Conservation (phyloP, 2,113 vertebrate genomes). For the Cranoglanis bouderius region DNA sequence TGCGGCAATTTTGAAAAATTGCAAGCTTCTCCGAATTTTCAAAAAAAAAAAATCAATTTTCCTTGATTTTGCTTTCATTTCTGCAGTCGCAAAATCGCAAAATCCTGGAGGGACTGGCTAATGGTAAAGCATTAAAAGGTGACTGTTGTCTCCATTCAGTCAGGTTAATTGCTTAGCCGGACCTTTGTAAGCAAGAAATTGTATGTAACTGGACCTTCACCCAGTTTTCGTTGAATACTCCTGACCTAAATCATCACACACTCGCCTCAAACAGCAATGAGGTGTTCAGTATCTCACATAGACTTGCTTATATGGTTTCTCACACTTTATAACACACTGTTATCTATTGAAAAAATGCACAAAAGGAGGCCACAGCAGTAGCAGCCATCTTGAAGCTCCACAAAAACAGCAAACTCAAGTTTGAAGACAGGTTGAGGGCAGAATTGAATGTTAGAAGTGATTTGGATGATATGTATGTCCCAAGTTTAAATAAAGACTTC, state of each 20-base stretch:
- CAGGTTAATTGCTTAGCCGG: neutral
- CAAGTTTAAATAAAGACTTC: neutral
- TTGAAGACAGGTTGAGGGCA: neutral
- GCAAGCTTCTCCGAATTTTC: neutral
- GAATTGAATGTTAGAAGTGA: neutral
- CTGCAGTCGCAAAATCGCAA: too few species aligned
- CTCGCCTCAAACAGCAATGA: too few species aligned
- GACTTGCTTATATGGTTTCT: too few species aligned
- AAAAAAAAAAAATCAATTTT: too few species aligned
- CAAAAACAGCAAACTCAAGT: neutral
- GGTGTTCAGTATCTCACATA: too few species aligned
- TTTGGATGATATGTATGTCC: neutral
- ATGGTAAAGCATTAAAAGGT: neutral
- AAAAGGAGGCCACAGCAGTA: too few species aligned
- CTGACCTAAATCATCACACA: too few species aligned
- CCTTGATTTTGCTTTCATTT: too few species aligned
- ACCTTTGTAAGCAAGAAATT: neutral
- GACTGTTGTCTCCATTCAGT: neutral
- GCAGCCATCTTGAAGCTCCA: neutral
- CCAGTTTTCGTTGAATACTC: neutral
- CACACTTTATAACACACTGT: too few species aligned
- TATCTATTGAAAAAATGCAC: too few species aligned
- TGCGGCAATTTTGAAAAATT: too few species aligned
- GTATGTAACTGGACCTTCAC: neutral
- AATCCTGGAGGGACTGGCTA: too few species aligned